These are phyloP conservation scores for Oophaga pumilio DNA, from an alignment of 2,113 vertebrate species.

Conservation along the genomic window DNA sequence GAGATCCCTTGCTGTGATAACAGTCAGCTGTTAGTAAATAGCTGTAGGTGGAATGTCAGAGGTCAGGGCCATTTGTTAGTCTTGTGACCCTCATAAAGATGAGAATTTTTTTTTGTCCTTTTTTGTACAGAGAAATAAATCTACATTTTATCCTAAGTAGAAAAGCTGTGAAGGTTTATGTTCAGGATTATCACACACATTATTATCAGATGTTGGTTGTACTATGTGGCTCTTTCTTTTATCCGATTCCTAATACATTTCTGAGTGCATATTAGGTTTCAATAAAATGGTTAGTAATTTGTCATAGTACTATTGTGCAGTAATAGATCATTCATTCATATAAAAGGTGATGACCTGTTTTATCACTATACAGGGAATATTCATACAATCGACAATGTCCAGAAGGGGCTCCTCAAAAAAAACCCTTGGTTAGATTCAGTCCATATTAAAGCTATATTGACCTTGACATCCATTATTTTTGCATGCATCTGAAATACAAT, in stretches of 20 bases:
- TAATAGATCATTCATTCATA: neutral
- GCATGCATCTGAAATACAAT: too few relatives aligned
- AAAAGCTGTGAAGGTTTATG: neutral
- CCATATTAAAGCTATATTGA: too few relatives aligned
- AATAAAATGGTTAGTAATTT: neutral
- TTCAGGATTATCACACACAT: neutral
- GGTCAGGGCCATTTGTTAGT: constrained; percentile 36
- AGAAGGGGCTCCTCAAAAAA: too few relatives aligned
- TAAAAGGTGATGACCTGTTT: neutral
- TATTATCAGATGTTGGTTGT: neutral
- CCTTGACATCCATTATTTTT: too few relatives aligned
- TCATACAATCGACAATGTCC: too few relatives aligned
- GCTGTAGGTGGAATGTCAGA: constrained; percentile 26
- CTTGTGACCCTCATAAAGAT: constrained; percentile 48
- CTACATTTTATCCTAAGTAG: neutral
- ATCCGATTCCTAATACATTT: neutral
- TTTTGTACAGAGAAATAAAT: neutral
- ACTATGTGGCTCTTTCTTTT: neutral
- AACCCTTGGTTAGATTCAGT: too few relatives aligned
- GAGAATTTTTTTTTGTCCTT: neutral
- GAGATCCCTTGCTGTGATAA: constrained; percentile 45
- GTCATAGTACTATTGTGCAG: neutral
- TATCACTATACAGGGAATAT: neutral
- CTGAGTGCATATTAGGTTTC: neutral
- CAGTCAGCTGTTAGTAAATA: constrained; percentile 45